Evolutionary conservation across 92 coral and sea anemone genomes (phyloP), one percentile per base, ranked within the genome.

Genomic region (Epizoanthus stellaris): DNA sequence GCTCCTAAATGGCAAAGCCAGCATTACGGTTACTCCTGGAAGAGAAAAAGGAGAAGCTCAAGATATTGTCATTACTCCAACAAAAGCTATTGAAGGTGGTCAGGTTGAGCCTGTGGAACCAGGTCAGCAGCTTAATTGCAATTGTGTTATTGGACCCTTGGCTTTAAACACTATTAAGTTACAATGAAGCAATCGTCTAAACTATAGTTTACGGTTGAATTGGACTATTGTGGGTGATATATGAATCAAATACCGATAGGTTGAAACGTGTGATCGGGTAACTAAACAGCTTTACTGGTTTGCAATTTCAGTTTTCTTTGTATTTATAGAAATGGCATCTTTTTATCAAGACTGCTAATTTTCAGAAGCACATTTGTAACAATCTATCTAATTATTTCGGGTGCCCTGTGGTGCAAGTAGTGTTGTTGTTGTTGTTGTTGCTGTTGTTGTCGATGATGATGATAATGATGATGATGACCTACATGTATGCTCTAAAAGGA

Each of bases 11-110:
- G 93, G 92, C 36, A 81, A 83, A 70, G 80, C 88, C 14, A 81
- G 86, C 4, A 82, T 92, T 36, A 76, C 84, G 3, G 88, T 96
- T 10, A 79, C 86, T 45, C 99, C 99, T 12, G 62, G 90, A 7
- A 90, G 85, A 63, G 92, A 86, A 64, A 91, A 92, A 59, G 93
- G 91, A 20, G 89, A 85, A 59, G 96, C 98, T 6, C 86, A 73
- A 59, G 77, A 86, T 36, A 67, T 93, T 56, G 73, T 53, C n/a
- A 87, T 94, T 30, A 66, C 88, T 2, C 56, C 56, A 52, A 52
- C 56, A 13, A 67, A 80, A 45, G 92, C 58, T 11, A 74, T 71
- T n/a, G 53, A 7, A 12, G 75, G 82, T 15, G 91, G 85, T 68
- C 68, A 36, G 42, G 38, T 85, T 14, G 80, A 74, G 82, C 57